Evolutionary conservation across 2,888 invertebrate genomes (phyloP).

Genomic region (Oscheius onirici): DNA sequence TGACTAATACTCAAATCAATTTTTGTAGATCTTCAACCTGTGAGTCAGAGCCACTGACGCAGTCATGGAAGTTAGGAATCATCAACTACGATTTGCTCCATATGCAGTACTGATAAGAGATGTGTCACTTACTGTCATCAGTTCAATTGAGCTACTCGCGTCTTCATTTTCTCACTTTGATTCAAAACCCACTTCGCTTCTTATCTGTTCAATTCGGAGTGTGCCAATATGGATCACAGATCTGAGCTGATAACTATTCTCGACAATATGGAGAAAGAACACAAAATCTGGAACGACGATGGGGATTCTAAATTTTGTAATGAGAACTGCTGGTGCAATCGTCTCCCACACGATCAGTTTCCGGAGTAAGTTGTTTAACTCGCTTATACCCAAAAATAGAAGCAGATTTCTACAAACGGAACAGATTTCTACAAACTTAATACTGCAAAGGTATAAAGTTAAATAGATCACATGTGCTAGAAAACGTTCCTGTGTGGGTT

Average conservation of each 20-base stretch:
- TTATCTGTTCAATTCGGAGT: not conserved
- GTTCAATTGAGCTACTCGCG: not conserved
- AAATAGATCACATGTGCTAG: no score
- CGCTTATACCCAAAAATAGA: no score
- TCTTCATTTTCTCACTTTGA: not conserved
- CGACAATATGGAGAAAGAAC: slow-evolving; percentile 1
- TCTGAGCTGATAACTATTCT: not conserved
- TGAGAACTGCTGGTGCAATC: slow-evolving; percentile 2
- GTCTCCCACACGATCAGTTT: not conserved
- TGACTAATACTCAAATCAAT: not conserved
- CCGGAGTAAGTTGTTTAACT: slow-evolving; percentile 9
- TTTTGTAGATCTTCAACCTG: not conserved
- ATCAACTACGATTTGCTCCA: not conserved
- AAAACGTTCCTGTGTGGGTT: no score
- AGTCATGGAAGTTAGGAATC: not conserved
- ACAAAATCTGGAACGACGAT: not conserved
- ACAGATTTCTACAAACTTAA: no score
- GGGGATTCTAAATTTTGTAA: not conserved
- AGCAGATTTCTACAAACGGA: no score
- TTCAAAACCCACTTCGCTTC: not conserved
- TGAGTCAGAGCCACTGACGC: not conserved
- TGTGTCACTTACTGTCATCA: not conserved
- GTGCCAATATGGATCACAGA: not conserved
- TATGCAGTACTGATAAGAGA: not conserved
- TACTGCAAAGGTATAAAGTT: no score